phyloP scores from a whole-genome alignment of 2,888 invertebrate species.

The Acheta domesticus region DNA sequence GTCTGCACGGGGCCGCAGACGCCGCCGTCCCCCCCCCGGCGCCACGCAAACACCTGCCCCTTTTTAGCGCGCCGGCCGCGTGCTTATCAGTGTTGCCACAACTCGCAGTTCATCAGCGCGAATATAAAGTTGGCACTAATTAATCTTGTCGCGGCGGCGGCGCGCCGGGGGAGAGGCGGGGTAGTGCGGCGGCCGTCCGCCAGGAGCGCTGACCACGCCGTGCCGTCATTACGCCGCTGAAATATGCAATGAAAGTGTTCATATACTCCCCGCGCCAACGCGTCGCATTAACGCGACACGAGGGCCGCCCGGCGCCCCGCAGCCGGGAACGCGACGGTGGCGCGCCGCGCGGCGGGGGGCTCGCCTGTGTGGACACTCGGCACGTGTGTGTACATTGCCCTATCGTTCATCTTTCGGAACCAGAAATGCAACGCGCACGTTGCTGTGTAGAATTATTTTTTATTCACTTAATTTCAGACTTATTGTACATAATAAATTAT shows the following conservation, averaged over 20 bases:
- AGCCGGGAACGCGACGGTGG: neutral
- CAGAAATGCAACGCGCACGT: too few relatives aligned
- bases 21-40: neutral
- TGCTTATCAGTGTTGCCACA: conserved; percentile 3
- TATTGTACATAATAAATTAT: too few relatives aligned
- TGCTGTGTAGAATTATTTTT: too few relatives aligned
- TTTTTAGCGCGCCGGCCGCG: neutral
- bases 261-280: conserved; percentile 5
- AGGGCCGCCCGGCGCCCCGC: neutral
- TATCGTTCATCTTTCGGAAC: too few relatives aligned
- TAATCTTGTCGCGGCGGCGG: conserved; percentile 1
- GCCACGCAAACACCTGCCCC: neutral
- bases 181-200: too few relatives aligned
- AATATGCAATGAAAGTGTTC: conserved; percentile 8
- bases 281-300: neutral
- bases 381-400: too few relatives aligned
- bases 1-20: too few relatives aligned
- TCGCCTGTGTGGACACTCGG: too few relatives aligned
- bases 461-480: too few relatives aligned
- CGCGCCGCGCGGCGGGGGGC: too few relatives aligned
- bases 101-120: conserved; percentile 7
- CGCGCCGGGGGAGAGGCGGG: too few relatives aligned
- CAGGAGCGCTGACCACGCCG: too few relatives aligned
- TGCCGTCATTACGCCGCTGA: neutral
- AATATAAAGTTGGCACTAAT: neutral